A percentile compares a stretch with the other conserved stretches of the same genome.
Evolutionary conservation across 2,888 invertebrate genomes (phyloP).

Genomic region (Meloe dianella): DNA sequence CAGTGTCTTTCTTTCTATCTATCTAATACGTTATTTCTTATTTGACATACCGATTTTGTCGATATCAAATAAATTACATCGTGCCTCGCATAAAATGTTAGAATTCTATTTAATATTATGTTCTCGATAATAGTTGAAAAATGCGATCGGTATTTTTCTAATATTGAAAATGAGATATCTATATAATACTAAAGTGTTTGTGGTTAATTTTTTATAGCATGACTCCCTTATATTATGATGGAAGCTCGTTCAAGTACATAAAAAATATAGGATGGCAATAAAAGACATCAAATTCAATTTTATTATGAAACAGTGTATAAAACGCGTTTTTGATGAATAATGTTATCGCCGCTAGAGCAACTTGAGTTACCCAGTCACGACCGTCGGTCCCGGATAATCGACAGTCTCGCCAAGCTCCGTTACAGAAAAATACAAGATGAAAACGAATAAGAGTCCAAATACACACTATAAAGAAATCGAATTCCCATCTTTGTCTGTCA

Average conservation of each 20-base stretch:
- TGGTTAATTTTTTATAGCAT: constrained; percentile 1
- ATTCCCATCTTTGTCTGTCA: constrained; percentile 23
- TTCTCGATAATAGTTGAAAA: constrained; percentile 10
- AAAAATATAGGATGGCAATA: constrained; percentile 45
- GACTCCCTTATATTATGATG: background rate
- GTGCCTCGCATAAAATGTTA: background rate
- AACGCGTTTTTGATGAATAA: constrained; percentile 60
- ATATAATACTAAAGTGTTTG: background rate
- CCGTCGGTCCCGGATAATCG: constrained; percentile 58
- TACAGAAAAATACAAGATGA: constrained; percentile 50
- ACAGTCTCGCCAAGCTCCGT: constrained; percentile 53
- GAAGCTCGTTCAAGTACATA: constrained; percentile 20
- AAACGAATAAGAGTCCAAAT: constrained; percentile 16
- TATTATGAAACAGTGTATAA: constrained; percentile 59
- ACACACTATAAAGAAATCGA: constrained; percentile 21
- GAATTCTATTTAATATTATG: background rate
- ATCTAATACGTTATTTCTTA: constrained; percentile 12
- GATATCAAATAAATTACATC: constrained; percentile 7
- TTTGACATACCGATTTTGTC: constrained; percentile 8
- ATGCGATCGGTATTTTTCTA: constrained; percentile 9
- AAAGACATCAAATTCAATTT: constrained; percentile 57
- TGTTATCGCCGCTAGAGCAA: constrained; percentile 52
- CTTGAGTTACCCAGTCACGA: constrained; percentile 56
- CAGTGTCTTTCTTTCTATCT: background rate
- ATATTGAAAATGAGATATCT: background rate